phyloP scores from a whole-genome alignment of 2,797 vertebrate species.

The Diplodus sargus region DNA sequence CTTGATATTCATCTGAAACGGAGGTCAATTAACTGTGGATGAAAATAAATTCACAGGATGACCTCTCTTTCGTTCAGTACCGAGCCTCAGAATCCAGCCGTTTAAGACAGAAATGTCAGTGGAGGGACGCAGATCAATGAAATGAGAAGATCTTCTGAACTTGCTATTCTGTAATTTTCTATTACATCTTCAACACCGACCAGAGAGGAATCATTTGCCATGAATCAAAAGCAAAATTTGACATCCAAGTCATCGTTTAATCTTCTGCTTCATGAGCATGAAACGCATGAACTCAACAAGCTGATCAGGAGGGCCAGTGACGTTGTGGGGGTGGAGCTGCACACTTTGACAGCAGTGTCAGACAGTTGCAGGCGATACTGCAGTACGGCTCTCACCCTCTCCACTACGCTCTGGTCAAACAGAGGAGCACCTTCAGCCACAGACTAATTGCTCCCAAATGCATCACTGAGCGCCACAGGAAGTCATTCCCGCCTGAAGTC shows the following conservation, averaged over 20 bases:
- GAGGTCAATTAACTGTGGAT: slow-evolving; percentile 12
- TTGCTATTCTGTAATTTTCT: slow-evolving; percentile 43
- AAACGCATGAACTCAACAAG: too few species aligned
- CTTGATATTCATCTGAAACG: slow-evolving; percentile 16
- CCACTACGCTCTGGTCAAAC: too few species aligned
- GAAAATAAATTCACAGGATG: slow-evolving; percentile 26
- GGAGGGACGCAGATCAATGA: slow-evolving; percentile 71
- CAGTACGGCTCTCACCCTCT: too few species aligned
- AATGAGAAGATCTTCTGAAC: slow-evolving; percentile 50
- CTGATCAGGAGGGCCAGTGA: too few species aligned
- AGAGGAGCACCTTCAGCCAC: too few species aligned
- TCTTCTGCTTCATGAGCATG: background rate
- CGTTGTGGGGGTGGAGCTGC: too few species aligned
- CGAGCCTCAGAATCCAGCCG: slow-evolving; percentile 38
- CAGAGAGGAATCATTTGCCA: slow-evolving; percentile 31
- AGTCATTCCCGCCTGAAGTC: too few species aligned
- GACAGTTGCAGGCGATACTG: too few species aligned
- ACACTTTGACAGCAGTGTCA: too few species aligned
- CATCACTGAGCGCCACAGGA: too few species aligned
- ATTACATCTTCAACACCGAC: slow-evolving; percentile 16
- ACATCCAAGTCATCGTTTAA: slow-evolving; percentile 16
- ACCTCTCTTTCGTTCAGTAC: slow-evolving; percentile 32
- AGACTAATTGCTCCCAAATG: too few species aligned
- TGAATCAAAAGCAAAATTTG: slow-evolving; percentile 39
- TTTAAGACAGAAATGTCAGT: slow-evolving; percentile 62